Conservation (phyloP, 1,140 invertebrate species). For the Drosophila nigromelanica region DNA sequence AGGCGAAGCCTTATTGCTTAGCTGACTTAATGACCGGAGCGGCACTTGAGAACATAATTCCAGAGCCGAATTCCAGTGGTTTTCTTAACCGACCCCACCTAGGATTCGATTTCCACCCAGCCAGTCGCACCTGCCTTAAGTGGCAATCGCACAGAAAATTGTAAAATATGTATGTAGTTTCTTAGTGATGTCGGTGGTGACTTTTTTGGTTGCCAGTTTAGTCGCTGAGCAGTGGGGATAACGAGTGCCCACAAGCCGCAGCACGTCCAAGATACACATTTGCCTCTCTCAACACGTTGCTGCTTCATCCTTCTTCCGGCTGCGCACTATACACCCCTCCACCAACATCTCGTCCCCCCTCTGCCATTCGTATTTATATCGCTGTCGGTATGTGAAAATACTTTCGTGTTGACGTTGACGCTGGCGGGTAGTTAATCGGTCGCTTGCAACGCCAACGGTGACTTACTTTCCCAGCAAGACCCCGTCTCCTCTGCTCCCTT, state of each 20-base stretch:
- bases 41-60: no score
- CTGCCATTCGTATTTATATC: conserved; percentile 54
- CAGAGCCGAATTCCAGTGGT: neutral
- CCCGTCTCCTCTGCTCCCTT: neutral
- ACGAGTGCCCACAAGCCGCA: conserved; percentile 49
- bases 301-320: conserved; percentile 13
- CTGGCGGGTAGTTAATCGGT: conserved; percentile 75
- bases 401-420: conserved; percentile 66
- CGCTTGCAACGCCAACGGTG: conserved; percentile 56
- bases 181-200: conserved; percentile 19
- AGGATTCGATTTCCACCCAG: conserved; percentile 3
- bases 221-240: conserved; percentile 35
- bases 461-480: conserved; percentile 33
- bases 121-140: neutral
- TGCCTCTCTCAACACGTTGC: conserved; percentile 62
- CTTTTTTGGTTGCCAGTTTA: conserved; percentile 28
- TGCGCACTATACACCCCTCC: neutral
- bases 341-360: neutral
- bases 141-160: conserved; percentile 16
- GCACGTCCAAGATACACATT: conserved; percentile 77
- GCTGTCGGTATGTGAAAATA: conserved; percentile 74
- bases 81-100: conserved; percentile 24
- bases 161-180: conserved; percentile 27
- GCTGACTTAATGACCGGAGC: neutral
- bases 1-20: neutral